phyloP scores from a whole-genome alignment of 2,797 vertebrate species.

The Chanos chanos region DNA sequence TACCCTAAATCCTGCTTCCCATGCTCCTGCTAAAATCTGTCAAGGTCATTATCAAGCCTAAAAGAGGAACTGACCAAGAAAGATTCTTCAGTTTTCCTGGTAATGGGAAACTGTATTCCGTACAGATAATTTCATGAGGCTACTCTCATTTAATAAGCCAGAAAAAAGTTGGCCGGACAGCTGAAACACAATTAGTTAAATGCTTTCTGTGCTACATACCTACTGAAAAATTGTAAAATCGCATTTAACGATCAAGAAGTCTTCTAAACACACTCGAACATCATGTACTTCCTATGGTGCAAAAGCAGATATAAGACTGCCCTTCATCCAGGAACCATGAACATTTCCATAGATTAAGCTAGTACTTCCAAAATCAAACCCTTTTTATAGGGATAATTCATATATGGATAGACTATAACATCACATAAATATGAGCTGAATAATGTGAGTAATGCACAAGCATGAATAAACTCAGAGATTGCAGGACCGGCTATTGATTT shows the following conservation, averaged over 20 bases:
- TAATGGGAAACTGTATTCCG: background rate
- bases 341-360: no score
- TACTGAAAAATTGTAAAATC: constrained; percentile 19
- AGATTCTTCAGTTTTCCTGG: background rate
- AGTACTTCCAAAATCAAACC: no score
- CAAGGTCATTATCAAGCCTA: no score
- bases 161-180: constrained; percentile 39
- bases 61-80: constrained; percentile 2
- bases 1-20: no score
- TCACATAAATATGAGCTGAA: constrained; percentile 26
- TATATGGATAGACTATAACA: constrained; percentile 6
- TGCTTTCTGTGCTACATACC: constrained; percentile 14
- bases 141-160: constrained; percentile 44
- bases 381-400: no score
- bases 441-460: constrained; percentile 22
- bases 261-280: no score
- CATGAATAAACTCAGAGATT: constrained; percentile 11
- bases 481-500: constrained; percentile 32
- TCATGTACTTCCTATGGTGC: no score
- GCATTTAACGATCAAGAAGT: constrained; percentile 10
- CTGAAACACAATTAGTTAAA: constrained; percentile 33
- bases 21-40: no score
- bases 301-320: no score
- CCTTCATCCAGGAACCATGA: no score
- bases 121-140: constrained; percentile 33